Percentiles rank a stretch among this genome's conserved stretches.
These are phyloP conservation scores for Corapipo altera DNA, from an alignment of 2,113 vertebrate species.

Conservation along the genomic window DNA sequence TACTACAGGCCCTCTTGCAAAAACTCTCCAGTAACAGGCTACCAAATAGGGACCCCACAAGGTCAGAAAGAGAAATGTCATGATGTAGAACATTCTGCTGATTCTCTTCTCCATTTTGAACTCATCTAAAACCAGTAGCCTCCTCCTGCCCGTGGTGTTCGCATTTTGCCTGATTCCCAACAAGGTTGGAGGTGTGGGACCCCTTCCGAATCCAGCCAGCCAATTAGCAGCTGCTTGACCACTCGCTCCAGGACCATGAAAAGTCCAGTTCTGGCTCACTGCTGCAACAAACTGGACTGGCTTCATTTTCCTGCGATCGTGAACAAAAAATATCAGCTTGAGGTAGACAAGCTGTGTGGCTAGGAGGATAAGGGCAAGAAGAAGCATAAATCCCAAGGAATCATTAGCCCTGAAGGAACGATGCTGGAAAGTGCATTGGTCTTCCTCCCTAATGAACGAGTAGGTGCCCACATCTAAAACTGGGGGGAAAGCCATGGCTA, in stretches of 20 bases:
- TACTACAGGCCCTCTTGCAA: constrained; percentile 92
- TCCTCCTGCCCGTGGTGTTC: constrained; percentile 93
- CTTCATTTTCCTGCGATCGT: constrained; percentile 99
- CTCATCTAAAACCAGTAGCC: constrained; percentile 96
- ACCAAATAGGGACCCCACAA: constrained; percentile 99
- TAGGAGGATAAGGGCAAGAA: constrained; percentile 97
- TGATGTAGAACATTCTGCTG: constrained; percentile 99
- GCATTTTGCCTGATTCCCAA: constrained; percentile 97
- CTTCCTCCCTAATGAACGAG: constrained; percentile 97
- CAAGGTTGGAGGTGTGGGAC: constrained; percentile 97
- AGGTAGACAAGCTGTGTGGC: constrained; percentile 99
- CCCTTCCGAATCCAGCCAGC: constrained; percentile 97
- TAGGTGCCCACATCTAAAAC: constrained; percentile 98
- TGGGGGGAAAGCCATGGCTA: constrained; percentile 98
- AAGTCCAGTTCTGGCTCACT: constrained; percentile 99
- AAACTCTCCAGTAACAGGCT: constrained; percentile 99
- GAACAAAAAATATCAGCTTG: constrained; percentile 99
- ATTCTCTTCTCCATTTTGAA: constrained; percentile 99
- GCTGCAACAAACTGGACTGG: constrained; percentile 99
- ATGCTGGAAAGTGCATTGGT: constrained; percentile 99
- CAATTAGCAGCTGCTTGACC: constrained; percentile 99
- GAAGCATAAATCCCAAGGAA: constrained; percentile 99
- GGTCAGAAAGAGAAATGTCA: constrained; percentile 98
- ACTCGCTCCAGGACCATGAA: constrained; percentile 96
- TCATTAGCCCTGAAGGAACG: constrained; percentile 98